A percentile compares a stretch with the other conserved stretches of the same genome.
Evolutionary conservation across 2,888 invertebrate species (phyloP).

Genomic region (Anoncus sp.): DNA sequence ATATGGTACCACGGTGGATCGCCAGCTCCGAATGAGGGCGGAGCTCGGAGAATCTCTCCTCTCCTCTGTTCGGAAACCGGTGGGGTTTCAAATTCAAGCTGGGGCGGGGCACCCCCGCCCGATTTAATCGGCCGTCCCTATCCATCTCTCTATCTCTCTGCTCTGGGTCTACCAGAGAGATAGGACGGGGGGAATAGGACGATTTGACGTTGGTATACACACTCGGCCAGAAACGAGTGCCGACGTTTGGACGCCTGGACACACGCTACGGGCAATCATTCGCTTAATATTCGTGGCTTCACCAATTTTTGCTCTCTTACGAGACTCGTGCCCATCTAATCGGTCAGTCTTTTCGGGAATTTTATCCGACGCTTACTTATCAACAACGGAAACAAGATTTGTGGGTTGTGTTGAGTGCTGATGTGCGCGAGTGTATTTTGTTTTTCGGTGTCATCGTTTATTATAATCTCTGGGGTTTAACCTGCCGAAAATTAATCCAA

Average conservation of each 20-base stretch:
- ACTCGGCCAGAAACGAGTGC: constrained; percentile 30
- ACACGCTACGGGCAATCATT: too few relatives aligned
- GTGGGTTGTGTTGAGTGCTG: not conserved
- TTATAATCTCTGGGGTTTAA: too few relatives aligned
- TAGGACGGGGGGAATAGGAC: too few relatives aligned
- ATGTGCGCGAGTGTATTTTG: constrained; percentile 9
- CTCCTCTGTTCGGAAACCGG: constrained; percentile 56
- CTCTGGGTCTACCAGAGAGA: constrained; percentile 33
- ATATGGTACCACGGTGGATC: too few relatives aligned
- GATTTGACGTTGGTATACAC: constrained; percentile 53
- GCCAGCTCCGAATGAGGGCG: constrained; percentile 62
- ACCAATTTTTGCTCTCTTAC: too few relatives aligned
- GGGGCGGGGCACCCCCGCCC: constrained; percentile 74
- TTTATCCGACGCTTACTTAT: too few relatives aligned
- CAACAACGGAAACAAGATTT: constrained; percentile 12
- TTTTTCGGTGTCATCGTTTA: too few relatives aligned
- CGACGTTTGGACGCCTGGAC: constrained; percentile 50
- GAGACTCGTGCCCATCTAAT: constrained; percentile 68
- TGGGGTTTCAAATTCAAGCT: constrained; percentile 57
- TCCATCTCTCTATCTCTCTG: constrained; percentile 30
- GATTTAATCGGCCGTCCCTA: constrained; percentile 68
- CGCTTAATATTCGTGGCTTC: too few relatives aligned
- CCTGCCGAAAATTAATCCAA: constrained; percentile 12
- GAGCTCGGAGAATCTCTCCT: constrained; percentile 52
- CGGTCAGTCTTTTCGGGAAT: too few relatives aligned